Conservation (phyloP, 2,797 vertebrate genomes). For the Gymnoscopelus microlampas region DNA sequence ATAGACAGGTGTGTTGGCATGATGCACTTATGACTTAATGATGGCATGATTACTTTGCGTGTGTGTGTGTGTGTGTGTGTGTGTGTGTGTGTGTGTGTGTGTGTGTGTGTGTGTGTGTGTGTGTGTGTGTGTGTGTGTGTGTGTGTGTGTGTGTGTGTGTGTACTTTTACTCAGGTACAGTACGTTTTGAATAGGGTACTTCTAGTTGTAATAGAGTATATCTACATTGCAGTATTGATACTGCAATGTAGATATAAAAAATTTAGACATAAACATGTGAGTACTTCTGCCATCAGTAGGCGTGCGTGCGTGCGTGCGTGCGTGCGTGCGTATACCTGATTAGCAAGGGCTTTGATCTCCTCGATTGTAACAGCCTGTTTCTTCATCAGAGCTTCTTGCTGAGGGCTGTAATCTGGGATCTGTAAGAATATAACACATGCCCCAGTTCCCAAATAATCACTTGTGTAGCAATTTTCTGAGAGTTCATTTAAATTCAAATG, state of each 20-base stretch:
- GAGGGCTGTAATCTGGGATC: slow-evolving; percentile 82
- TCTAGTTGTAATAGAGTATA: too few species aligned
- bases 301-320: not conserved
- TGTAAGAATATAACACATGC: slow-evolving; percentile 63
- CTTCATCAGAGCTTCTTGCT: slow-evolving; percentile 87
- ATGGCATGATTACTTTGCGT: not conserved
- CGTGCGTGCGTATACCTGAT: slow-evolving; percentile 78
- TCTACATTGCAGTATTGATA: too few species aligned
- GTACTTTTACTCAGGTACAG: too few species aligned
- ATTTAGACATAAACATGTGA: too few species aligned
- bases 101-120: not conserved
- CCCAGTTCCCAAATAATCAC: slow-evolving; percentile 28
- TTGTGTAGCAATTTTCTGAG: too few species aligned
- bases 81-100: not conserved
- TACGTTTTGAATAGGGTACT: too few species aligned
- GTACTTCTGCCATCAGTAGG: too few species aligned
- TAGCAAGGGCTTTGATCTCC: slow-evolving; percentile 84
- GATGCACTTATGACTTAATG: not conserved
- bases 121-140: not conserved
- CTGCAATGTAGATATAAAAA: too few species aligned
- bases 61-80: not conserved
- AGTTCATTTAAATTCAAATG: too few species aligned
- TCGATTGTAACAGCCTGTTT: slow-evolving; percentile 88
- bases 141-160: not conserved
- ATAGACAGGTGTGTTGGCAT: slow-evolving; percentile 23